Conservation (phyloP, 2,113 vertebrate genomes). For the Glaucomys volans region DNA sequence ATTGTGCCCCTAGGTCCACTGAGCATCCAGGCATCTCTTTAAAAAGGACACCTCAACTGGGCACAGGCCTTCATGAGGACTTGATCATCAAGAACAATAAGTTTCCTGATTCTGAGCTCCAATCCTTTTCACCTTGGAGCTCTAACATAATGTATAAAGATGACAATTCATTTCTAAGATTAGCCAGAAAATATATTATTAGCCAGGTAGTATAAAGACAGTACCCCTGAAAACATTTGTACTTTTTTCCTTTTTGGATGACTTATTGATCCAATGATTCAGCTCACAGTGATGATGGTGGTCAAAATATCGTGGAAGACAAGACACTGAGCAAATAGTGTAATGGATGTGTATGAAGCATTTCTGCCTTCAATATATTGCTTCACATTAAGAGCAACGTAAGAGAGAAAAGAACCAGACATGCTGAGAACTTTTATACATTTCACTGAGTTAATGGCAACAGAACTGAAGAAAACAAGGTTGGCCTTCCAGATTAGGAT, state of each 20-base stretch:
- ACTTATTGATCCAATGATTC: neutral
- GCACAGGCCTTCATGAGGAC: neutral
- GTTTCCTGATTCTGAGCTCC: neutral
- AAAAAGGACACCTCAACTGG: neutral
- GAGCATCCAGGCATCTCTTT: neutral
- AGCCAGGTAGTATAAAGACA: neutral
- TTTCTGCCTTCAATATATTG: neutral
- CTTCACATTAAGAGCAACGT: neutral
- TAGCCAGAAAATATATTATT: neutral
- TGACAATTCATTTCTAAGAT: neutral
- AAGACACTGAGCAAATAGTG: neutral
- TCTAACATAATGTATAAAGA: neutral
- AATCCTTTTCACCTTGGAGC: neutral
- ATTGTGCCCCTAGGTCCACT: neutral
- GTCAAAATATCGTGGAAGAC: neutral
- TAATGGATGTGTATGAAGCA: neutral
- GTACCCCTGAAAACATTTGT: neutral
- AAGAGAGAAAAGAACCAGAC: neutral
- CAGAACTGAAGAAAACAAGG: constrained; percentile 23
- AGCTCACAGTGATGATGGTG: neutral
- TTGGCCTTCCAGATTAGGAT: constrained; percentile 8
- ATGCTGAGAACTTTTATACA: neutral
- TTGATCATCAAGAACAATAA: neutral
- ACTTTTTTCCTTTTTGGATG: neutral
- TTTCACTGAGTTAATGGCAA: constrained; percentile 51